Evolutionary conservation across 2,113 vertebrate species (phyloP), one percentile per base, ranked within the genome.

Genomic region (Eudyptes chrysolophus): DNA sequence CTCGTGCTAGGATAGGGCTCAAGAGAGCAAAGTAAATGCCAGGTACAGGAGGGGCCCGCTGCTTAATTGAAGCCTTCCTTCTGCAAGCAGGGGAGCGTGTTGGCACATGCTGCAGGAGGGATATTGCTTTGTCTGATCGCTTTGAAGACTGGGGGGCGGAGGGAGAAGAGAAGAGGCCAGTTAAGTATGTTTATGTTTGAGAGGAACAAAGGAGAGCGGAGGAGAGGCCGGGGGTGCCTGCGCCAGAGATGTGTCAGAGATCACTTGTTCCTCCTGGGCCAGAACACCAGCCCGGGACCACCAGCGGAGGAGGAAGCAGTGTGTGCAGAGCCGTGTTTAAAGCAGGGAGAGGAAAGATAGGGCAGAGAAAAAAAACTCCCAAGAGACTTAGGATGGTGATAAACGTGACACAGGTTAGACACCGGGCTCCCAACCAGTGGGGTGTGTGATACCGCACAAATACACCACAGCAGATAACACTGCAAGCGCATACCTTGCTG

Each of bases 221-320:
- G 92, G 69, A 84, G 85, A 94, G 89, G 80, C 74, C 17, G 34
- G 81, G 48, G 48, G 25, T 84, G 88, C 79, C 90, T 95, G 96
- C 0, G 93, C 95, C 78, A 64, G 97, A 98, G 98, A 96, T 92
- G 90, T 94, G 68, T 88, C 89, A 69, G 25, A 97, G 98, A 99
- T 98, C 98, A 95, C 74, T 86, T 94, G 97, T 97, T 98, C 98
- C 98, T 98, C 97, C 77, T 84, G 87, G 96, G 92, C 93, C 95
- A 66, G 91, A 95, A 98, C 98, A 96, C 94, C 96, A 96, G 96
- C 51, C 65, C 10, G 26, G 97, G 98, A 99, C 98, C 99, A 99
- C 98, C 98, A 58, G 97, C 86, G 57, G 88, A 96, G 96, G 87
- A 92, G 79, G 77, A 92, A 88, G 78, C 1, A 0, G 52, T 5